phyloP scores from a whole-genome alignment of 1,140 invertebrate species.

The Branchinecta lynchi region DNA sequence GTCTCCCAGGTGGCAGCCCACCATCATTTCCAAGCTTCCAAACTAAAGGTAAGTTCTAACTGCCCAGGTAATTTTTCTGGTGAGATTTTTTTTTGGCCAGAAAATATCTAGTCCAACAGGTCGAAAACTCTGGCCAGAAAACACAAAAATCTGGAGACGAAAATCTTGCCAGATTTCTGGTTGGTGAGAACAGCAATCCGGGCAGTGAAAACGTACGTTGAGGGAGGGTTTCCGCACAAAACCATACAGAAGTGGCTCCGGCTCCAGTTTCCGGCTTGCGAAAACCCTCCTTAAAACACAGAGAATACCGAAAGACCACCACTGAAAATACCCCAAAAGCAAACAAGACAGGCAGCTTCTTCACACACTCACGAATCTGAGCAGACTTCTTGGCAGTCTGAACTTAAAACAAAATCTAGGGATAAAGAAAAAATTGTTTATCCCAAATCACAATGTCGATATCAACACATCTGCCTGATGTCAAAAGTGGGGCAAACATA shows the following conservation, averaged over 20 bases:
- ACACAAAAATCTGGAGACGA: not conserved
- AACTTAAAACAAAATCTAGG: conserved; percentile 4
- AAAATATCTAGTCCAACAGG: no score
- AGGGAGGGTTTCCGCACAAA: not conserved
- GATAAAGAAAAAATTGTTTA: not conserved
- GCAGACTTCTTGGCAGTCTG: not conserved
- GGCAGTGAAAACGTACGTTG: not conserved
- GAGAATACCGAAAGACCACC: not conserved
- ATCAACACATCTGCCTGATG: no score
- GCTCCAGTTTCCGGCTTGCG: not conserved
- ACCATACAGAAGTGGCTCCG: not conserved
- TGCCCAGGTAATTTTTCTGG: no score
- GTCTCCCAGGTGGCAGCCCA: no score
- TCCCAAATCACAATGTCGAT: not conserved
- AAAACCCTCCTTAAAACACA: not conserved
- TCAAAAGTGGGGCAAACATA: no score
- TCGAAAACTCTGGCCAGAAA: no score
- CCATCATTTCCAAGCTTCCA: no score
- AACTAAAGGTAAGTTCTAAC: no score
- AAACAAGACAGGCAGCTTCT: not conserved
- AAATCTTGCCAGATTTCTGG: not conserved
- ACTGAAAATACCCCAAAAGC: not conserved
- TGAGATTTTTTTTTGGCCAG: no score
- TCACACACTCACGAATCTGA: conserved; percentile 5
- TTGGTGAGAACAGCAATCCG: not conserved